A percentile compares a stretch with the other conserved stretches of the same genome.
phyloP scores from a whole-genome alignment of 2,113 vertebrate genomes.

The Chaetodon trifascialis region DNA sequence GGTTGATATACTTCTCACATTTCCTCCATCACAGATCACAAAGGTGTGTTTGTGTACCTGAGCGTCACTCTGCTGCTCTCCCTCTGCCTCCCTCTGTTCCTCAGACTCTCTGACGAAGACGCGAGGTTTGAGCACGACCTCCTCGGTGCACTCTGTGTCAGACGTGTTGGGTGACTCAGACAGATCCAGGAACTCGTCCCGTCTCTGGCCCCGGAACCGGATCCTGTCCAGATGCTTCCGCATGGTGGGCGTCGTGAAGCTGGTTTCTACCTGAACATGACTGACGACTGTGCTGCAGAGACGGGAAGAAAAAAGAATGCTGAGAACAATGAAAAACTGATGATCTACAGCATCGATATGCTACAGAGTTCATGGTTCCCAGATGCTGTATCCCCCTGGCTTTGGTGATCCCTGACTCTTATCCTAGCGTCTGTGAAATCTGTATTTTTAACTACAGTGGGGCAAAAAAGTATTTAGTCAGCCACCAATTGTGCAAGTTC shows the following conservation, averaged over 20 bases:
- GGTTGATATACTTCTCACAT: neutral
- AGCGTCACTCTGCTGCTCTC: slow-evolving; percentile 61
- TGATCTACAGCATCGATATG: neutral
- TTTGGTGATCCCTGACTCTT: neutral
- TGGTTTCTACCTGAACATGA: slow-evolving; percentile 76
- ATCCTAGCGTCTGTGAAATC: too few species aligned
- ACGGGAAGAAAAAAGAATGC: neutral
- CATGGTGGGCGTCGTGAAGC: slow-evolving; percentile 89
- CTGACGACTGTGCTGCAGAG: neutral
- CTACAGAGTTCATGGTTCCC: too few species aligned
- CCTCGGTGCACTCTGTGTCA: slow-evolving; percentile 93
- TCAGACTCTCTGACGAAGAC: slow-evolving; percentile 86
- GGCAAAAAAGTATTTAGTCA: too few species aligned
- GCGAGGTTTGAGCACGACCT: slow-evolving; percentile 85
- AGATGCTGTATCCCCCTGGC: neutral
- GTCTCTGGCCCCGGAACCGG: slow-evolving; percentile 94
- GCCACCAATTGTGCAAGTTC: too few species aligned
- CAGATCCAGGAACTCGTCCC: slow-evolving; percentile 94
- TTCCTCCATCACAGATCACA: neutral
- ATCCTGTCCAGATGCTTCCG: slow-evolving; percentile 95
- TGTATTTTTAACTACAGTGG: too few species aligned
- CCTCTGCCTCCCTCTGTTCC: slow-evolving; percentile 91
- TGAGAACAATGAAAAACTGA: neutral
- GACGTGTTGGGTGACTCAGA: slow-evolving; percentile 95
- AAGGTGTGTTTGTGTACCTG: slow-evolving; percentile 50